Base-by-base conservation (phyloP, 2,113 vertebrate genomes). In the Scolopax mira region DNA sequence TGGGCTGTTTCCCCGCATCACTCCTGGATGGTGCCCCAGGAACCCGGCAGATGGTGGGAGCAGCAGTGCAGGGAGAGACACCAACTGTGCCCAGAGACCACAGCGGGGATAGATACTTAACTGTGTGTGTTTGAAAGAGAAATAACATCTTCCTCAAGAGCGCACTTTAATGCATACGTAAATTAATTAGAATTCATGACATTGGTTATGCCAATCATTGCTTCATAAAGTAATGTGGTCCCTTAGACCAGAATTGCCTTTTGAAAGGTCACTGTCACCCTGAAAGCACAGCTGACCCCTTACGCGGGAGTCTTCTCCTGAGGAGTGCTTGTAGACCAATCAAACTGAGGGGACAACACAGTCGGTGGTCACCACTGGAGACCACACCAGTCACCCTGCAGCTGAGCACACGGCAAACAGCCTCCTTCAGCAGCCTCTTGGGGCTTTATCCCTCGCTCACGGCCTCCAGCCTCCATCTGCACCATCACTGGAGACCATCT, bases 161-260 rank as follows among this genome's bases (percentile, higher is more conserved):
- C 70, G 52, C 89, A 75, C 82, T 89, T 95, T 83, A 96, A 95
- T 75, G 48, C 89, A 77, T 88, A 90, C 72, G 85, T 94, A 95
- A 92, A 93, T 97, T 89, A 96, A 95, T 93, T 95, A 94, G 65
- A 91, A 97, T 78, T 96, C 93, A 91, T 88, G 73, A 93, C 87
- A 96, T 84, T 85, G 25, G 7, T 82, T 79, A 82, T 35, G 82
- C 72, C 94, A 93, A 88, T 96, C 95, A 89, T 94, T 92, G 93
- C 94, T 97, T 96, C 90, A 78, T 78, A 92, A 97, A 97, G 75
- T 23, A 49, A 88, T 72, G 88, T 86, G 85, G 90, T 93, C 80
- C 85, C 74, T 94, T 92, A 79, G 93, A 97, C 82, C 81, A 95
- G 94, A 89, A 96, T 82, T 94, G 94, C 88, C 92, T 91, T 83